phyloP scores from a whole-genome alignment of 2,797 vertebrate genomes.

The Catharus ustulatus region DNA sequence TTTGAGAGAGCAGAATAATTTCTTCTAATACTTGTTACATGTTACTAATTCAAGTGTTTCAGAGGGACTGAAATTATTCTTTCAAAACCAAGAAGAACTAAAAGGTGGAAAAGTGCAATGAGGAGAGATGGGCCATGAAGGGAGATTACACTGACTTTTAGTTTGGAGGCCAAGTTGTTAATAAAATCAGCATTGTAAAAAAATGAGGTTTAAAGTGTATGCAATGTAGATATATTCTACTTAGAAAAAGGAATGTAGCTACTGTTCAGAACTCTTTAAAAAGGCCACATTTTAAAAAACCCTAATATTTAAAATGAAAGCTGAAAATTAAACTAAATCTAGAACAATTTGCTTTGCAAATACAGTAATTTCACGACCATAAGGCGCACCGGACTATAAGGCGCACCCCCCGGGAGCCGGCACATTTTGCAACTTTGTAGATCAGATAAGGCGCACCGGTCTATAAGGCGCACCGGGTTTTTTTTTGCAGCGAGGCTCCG shows the following conservation, averaged over 20 bases:
- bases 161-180: background rate
- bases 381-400: no score
- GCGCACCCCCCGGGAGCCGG: no score
- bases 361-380: no score
- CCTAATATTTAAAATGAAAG: background rate
- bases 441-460: no score
- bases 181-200: background rate
- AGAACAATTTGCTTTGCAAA: background rate
- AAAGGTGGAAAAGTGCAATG: background rate
- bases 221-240: background rate
- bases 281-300: accelerated
- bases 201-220: background rate
- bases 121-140: background rate
- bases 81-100: background rate
- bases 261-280: background rate
- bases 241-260: background rate
- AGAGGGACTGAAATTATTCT: background rate
- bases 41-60: background rate
- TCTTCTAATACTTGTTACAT: background rate
- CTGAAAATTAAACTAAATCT: background rate
- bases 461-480: no score
- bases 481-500: no score
- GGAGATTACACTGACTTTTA: background rate
- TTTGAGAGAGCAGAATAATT: background rate
- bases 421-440: no score